Conservation (phyloP, 2,113 vertebrate genomes). For the Rhadina sibilatrix region DNA sequence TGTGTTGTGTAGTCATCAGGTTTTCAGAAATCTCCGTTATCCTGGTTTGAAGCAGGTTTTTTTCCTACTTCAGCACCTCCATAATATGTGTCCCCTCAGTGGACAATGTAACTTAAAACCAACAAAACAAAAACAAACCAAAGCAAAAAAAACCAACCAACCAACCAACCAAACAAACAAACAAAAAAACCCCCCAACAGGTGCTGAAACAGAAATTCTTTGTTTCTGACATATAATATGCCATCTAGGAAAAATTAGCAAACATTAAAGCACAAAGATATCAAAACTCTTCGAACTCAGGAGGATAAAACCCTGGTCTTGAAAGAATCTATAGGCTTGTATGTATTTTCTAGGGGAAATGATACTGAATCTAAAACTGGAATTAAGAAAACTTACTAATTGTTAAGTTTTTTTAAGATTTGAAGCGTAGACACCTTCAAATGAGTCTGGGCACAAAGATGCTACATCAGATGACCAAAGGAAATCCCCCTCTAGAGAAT, state of each 20-base stretch:
- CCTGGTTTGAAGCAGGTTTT: background rate
- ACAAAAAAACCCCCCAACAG: too few relatives aligned
- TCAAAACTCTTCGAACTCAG: background rate
- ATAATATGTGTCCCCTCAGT: background rate
- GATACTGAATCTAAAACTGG: background rate
- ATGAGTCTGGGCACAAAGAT: background rate
- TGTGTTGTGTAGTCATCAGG: fast-evolving
- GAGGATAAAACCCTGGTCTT: background rate
- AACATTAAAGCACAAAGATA: background rate
- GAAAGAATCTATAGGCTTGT: background rate
- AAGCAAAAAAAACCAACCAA: background rate
- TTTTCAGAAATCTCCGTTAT: background rate
- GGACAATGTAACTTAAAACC: background rate
- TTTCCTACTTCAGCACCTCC: background rate
- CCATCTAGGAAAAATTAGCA: background rate
- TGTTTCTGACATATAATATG: background rate
- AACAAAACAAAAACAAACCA: background rate
- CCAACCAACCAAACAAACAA: too few relatives aligned
- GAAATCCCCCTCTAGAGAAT: background rate
- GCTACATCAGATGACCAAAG: background rate
- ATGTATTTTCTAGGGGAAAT: background rate
- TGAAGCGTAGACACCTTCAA: background rate
- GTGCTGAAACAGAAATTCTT: too few relatives aligned
- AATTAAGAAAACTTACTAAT: background rate
- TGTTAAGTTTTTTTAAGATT: background rate